Conservation (phyloP, 2,888 invertebrate species). For the Balanococcus diminutus region DNA sequence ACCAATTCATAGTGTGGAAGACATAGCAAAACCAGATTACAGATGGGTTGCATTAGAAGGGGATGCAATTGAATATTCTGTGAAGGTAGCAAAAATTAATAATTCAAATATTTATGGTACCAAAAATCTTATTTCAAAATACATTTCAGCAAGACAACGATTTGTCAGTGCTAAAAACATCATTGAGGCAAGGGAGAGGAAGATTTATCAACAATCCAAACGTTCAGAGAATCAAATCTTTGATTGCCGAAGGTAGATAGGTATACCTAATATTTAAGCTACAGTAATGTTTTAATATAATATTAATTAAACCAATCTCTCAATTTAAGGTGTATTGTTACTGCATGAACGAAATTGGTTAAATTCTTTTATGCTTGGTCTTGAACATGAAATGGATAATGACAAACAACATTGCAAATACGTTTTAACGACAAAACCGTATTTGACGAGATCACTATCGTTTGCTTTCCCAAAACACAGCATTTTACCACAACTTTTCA, state of each 20-base stretch:
- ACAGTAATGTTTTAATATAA: too few relatives aligned
- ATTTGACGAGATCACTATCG: conserved; percentile 71
- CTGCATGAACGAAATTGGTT: conserved; percentile 75
- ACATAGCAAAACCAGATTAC: conserved; percentile 70
- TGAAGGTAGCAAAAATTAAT: conserved; percentile 61
- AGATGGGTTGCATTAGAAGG: conserved; percentile 75
- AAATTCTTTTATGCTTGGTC: conserved; percentile 71
- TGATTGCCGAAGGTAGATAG: conserved; percentile 55
- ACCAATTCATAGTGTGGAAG: conserved; percentile 73
- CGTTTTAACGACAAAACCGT: conserved; percentile 74
- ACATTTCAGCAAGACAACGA: conserved; percentile 49
- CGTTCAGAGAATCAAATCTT: conserved; percentile 47
- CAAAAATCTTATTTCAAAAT: neutral
- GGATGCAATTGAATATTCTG: conserved; percentile 71
- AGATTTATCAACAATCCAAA: conserved; percentile 55
- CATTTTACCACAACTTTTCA: conserved; percentile 68
- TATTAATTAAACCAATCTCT: too few relatives aligned
- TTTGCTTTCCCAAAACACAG: conserved; percentile 75
- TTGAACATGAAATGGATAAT: conserved; percentile 60
- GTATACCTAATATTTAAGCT: too few relatives aligned
- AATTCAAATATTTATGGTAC: neutral
- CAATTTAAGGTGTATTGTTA: conserved; percentile 64
- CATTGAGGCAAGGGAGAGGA: conserved; percentile 56
- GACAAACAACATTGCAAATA: conserved; percentile 76
- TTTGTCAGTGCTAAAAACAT: conserved; percentile 52